Percentiles rank a stretch among this genome's conserved stretches.
Evolutionary conservation across 2,888 invertebrate species (phyloP).

Genomic region (Therioaphis trifolii): DNA sequence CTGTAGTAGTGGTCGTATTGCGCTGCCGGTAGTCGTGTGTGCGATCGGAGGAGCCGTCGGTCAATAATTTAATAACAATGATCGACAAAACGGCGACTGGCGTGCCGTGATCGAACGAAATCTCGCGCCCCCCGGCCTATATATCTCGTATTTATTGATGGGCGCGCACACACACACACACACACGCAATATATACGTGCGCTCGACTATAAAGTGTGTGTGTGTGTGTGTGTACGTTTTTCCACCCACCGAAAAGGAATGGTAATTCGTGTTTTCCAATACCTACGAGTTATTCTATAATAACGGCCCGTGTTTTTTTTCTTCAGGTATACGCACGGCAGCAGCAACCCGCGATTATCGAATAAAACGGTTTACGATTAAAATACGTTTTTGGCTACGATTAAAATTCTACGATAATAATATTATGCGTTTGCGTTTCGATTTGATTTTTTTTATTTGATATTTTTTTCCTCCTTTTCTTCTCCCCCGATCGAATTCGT

Average conservation of each 20-base stretch:
- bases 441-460: conserved; percentile 9
- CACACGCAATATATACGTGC: neutral
- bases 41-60: conserved; percentile 10
- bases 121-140: conserved; percentile 10
- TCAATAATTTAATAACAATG: conserved; percentile 10
- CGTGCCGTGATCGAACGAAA: conserved; percentile 22
- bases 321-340: neutral
- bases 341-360: conserved; percentile 37
- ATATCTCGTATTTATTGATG: neutral
- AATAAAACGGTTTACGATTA: conserved; percentile 39
- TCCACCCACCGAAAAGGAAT: neutral
- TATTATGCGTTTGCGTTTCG: neutral
- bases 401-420: neutral
- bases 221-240: neutral
- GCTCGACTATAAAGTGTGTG: no score
- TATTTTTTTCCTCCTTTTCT: neutral
- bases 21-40: conserved; percentile 28
- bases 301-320: neutral
- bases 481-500: conserved; percentile 13
- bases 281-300: neutral
- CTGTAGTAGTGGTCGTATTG: no score
- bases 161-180: neutral
- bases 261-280: neutral
- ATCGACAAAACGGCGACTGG: neutral
- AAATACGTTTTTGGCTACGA: neutral